Conservation (phyloP, 2,797 vertebrate genomes). For the Okamejei kenojei region DNA sequence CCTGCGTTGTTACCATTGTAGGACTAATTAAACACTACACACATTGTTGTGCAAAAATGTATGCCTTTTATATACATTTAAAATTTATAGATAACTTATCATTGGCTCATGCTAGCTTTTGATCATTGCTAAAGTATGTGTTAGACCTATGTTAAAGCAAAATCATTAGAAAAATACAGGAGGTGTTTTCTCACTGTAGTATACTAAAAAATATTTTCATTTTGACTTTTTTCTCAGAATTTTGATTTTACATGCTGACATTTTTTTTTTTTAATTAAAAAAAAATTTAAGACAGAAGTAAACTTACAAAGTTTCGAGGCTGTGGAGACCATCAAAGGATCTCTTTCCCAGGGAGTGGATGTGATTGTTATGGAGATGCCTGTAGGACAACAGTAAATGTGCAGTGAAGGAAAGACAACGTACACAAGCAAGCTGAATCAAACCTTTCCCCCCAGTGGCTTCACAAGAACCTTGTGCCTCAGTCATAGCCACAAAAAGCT, state of each 20-base stretch:
- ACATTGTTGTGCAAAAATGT: neutral
- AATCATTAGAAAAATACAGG: neutral
- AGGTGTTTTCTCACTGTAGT: neutral
- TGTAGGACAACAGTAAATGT: slow-evolving; percentile 60
- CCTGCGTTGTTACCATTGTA: neutral
- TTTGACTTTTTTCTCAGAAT: slow-evolving; percentile 55
- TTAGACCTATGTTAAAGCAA: neutral
- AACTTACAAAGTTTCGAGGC: slow-evolving; percentile 80
- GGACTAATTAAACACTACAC: neutral
- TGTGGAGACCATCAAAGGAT: slow-evolving; percentile 86
- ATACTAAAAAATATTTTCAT: neutral
- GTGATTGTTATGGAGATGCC: slow-evolving; percentile 97
- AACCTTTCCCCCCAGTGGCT: slow-evolving; percentile 49
- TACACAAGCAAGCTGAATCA: slow-evolving; percentile 45
- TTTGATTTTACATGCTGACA: slow-evolving; percentile 49
- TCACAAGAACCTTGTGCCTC: slow-evolving; percentile 44
- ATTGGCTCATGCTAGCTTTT: neutral
- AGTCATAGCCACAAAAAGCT: neutral
- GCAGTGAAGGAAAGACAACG: slow-evolving; percentile 52
- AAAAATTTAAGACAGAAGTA: slow-evolving; percentile 64
- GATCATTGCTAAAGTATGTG: too few relatives aligned
- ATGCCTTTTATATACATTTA: neutral
- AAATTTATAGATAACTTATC: neutral
- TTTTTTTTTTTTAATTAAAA: slow-evolving; percentile 45
- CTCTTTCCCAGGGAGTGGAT: slow-evolving; percentile 88